These are phyloP conservation scores for Premnoplex brunnescens DNA, from an alignment of 2,797 vertebrate genomes.

Conservation along the genomic window DNA sequence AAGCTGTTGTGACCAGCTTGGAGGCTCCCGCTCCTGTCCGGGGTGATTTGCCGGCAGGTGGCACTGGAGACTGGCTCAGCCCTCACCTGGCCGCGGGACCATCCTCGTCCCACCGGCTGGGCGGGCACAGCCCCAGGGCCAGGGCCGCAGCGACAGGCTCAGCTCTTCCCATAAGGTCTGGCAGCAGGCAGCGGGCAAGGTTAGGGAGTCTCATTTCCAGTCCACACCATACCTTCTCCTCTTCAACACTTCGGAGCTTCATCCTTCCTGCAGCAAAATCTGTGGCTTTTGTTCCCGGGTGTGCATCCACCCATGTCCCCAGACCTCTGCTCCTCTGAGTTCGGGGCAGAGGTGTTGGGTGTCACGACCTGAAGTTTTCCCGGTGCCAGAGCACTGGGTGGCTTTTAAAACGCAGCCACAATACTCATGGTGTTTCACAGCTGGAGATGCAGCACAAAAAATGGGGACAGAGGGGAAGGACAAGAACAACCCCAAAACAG, in stretches of 20 bases:
- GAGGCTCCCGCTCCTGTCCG: fast-evolving
- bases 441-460: not conserved
- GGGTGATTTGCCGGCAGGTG: not conserved
- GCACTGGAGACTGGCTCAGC: not conserved
- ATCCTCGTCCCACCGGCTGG: fast-evolving
- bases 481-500: not conserved
- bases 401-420: not conserved
- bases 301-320: not conserved
- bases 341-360: fast-evolving
- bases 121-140: not conserved
- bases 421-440: fast-evolving
- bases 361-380: too few relatives aligned
- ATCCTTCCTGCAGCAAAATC: not conserved
- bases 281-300: not conserved
- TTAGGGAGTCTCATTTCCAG: not conserved
- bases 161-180: fast-evolving
- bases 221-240: not conserved
- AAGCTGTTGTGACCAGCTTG: fast-evolving
- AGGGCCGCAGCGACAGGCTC: fast-evolving
- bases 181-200: not conserved
- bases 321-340: not conserved
- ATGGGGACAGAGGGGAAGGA: not conserved
- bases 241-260: fast-evolving
- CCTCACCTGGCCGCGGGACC: not conserved
- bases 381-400: not conserved